Base-by-base conservation (phyloP, 2,888 invertebrate species). In the Acleris cristana region DNA sequence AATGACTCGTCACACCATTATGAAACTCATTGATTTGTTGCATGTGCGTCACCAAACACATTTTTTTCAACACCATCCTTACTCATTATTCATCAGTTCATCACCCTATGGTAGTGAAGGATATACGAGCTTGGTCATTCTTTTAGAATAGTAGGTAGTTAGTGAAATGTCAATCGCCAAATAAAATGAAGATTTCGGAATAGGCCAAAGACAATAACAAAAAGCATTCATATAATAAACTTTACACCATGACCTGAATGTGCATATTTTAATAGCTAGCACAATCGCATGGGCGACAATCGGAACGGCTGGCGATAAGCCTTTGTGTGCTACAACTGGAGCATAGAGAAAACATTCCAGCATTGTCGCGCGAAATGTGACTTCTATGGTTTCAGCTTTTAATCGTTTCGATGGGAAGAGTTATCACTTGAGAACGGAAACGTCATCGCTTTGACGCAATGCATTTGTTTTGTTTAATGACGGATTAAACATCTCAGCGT, bases 281-380 rank as follows among this genome's bases (percentile, higher is more conserved):
- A 48, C 48, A n/a, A 48, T 12, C 51, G 19, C 19, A 51, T 19
- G 51, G 56, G 71, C 57, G 73, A 72, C 73, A 72, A 71, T 64
- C 71, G 64, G 67, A 72, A 71, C 67, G 68, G 64, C 70, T 58
- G 14, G 59, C 48, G 58, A 58, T 54, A 48, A 45, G 40, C 58
- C 48, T 86, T 87, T 87, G 85, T 87, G 73, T 70, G 73, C 62
- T 70, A 76, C 73, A 88, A 87, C 73, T 85, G 79, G 87, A 87
- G 87, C 87, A 82, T 76, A 84, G 85, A 85, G 75, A 73, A 73
- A 64, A 62, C 40, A 8, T 56, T 21, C 21, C 56, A 44, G 56
- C n/a, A 65, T 65, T 34, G 65, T 65, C 57, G 64, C 63, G 51
- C 40, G 67, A 69, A 73, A 72, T 71, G 64, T 59, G 67, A 65